Base-by-base conservation (phyloP, 2,113 vertebrate species). In the Suricata suricatta region DNA sequence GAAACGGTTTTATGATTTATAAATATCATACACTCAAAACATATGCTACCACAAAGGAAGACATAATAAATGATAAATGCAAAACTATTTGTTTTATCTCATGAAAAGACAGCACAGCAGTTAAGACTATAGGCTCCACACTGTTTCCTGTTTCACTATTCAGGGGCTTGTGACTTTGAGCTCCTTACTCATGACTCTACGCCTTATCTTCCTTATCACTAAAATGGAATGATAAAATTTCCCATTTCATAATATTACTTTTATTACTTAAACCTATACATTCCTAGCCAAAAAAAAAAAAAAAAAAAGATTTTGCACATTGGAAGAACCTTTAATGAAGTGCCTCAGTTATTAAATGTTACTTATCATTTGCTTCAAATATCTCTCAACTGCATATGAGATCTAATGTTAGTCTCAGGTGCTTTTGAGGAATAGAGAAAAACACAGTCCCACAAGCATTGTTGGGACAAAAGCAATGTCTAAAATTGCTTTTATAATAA, bases 321-420 rank as follows among this genome's bases (percentile, higher is more conserved):
- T 77, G 54, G 38, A 79, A 90, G 27, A 84, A 89, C n/a, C 47
- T 96, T 79, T 38, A 82, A 12, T 83, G 52, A 96, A 96, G 81
- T 82, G 21, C 1, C 7, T 52, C 83, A 21, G 16, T 60, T 85
- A 85, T 44, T 93, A 68, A 90, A 94, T 86, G n/a, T 93, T 21
- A 95, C 3, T 69, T 83, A 44, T 38, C 6, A 54, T 74, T 93
- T 92, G 54, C 47, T 91, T 72, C 72, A 93, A 93, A 50, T 85
- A 50, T 87, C 38, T 93, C 33, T 84, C 38, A 95, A 44, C 82
- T 88, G 15, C 44, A 72, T 77, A 9, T 66, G 29, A 95, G 21
- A 19, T 72, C 5, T 25, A 63, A 0, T 76, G 33, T 88, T 68
- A 92, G 31, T 79, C 19, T 69, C 60, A 92, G 7, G 8, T 93